Evolutionary conservation across 2,888 invertebrate genomes (phyloP), one percentile per base, ranked within the genome.

Genomic region (Calephelis perditalis): DNA sequence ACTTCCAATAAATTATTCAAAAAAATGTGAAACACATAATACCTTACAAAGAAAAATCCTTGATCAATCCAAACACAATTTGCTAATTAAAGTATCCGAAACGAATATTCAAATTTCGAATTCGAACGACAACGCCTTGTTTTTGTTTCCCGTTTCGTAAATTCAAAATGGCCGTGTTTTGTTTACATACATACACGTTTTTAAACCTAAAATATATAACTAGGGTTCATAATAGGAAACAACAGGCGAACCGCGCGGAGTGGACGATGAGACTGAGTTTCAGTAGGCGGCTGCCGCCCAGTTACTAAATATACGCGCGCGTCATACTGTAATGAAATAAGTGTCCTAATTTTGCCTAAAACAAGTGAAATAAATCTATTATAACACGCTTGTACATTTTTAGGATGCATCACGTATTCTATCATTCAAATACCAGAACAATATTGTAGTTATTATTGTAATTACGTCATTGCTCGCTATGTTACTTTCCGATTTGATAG

Each of bases 161-260:
- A 67, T 72, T 69, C 70, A 67, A 67, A 69, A 73, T 68, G 67
- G 66, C 65, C 49, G 49, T 49, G 70, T 66, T 65, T 66, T 67
- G 64, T 67, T 64, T 65, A 67, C 73, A 64, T 63, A 61, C 76
- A 69, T 73, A 71, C 67, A 68, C 62, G 63, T 57, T 70, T 72
- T 75, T 71, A 54, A 54, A 54, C 52, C 52, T 54, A 54, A 54
- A 54, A 52, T n/a, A 54, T 52, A 71, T 62, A 65, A 59, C 61
- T 65, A 61, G 46, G 62, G 57, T 62, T 62, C 62, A 62, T 62
- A 61, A 47, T 65, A 63, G 75, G 74, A 81, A 84, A 80, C 79
- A 83, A 81, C 91, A 78, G 89, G 91, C 87, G 83, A 84, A 89
- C 91, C 91, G 91, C 91, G 84, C 91, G 91, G 91, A 91, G 91